Evolutionary conservation across 2,888 invertebrate genomes (phyloP).

Genomic region (Macropis europaea): DNA sequence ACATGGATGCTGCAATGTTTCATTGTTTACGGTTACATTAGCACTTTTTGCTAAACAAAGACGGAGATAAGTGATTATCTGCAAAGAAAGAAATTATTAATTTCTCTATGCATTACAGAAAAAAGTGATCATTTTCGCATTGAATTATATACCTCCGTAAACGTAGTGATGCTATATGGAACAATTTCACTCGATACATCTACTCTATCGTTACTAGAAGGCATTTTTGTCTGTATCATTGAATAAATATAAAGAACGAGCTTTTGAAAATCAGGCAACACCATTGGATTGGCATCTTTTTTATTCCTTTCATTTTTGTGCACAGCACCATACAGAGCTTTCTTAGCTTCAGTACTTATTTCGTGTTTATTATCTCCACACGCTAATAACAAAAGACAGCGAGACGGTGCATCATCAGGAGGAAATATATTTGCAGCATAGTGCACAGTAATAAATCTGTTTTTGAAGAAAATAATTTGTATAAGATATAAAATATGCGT

Average conservation of each 20-base stretch:
- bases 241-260: constrained; percentile 86
- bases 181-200: constrained; percentile 85
- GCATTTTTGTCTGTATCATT: constrained; percentile 70
- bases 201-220: constrained; percentile 81
- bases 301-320: constrained; percentile 71
- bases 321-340: constrained; percentile 87
- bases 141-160: constrained; percentile 84
- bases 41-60: constrained; percentile 87
- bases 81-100: constrained; percentile 59
- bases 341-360: constrained; percentile 87
- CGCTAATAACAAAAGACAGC: constrained; percentile 90
- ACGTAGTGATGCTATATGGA: constrained; percentile 87
- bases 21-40: constrained; percentile 81
- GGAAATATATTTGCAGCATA: constrained; percentile 92
- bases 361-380: constrained; percentile 92
- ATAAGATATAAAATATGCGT: background rate
- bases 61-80: constrained; percentile 90
- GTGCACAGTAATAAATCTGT: constrained; percentile 89
- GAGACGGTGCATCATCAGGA: constrained; percentile 89
- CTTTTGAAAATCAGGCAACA: constrained; percentile 87
- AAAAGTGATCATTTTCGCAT: background rate
- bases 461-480: constrained; percentile 1
- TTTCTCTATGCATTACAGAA: background rate
- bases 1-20: constrained; percentile 83
- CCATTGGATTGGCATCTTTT: constrained; percentile 76